Evolutionary conservation across 1,140 invertebrate species (phyloP).

Genomic region (Drosophila trapezifrons): DNA sequence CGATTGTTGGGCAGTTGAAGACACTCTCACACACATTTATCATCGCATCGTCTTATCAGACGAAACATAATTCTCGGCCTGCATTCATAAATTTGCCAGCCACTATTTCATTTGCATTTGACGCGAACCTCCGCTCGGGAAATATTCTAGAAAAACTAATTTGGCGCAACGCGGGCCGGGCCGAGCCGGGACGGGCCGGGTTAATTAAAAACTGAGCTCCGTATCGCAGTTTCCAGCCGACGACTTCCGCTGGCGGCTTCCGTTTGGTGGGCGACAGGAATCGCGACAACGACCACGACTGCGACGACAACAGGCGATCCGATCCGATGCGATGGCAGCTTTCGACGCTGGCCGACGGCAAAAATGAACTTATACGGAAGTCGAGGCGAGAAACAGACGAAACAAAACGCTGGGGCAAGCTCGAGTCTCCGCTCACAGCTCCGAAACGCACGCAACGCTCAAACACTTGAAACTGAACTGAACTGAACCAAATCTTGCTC

Average conservation of each 20-base stretch:
- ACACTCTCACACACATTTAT: slow-evolving; percentile 74
- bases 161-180: slow-evolving; percentile 16
- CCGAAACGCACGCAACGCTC: slow-evolving; percentile 83
- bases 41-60: slow-evolving; percentile 73
- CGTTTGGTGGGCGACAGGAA: slow-evolving; percentile 73
- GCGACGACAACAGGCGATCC: slow-evolving; percentile 36
- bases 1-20: slow-evolving; percentile 62
- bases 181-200: slow-evolving; percentile 31
- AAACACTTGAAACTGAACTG: slow-evolving; percentile 84
- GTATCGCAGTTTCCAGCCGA: slow-evolving; percentile 55
- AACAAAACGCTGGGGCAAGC: slow-evolving; percentile 26
- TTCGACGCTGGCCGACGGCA: slow-evolving; percentile 50
- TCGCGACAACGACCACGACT: slow-evolving; percentile 57
- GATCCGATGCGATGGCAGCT: slow-evolving; percentile 33
- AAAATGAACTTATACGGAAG: slow-evolving; percentile 62
- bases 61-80: slow-evolving; percentile 71
- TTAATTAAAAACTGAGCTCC: slow-evolving; percentile 71
- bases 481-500: slow-evolving; percentile 84
- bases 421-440: slow-evolving; percentile 68
- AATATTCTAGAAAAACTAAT: slow-evolving; percentile 73
- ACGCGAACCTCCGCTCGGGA: slow-evolving; percentile 48
- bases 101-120: slow-evolving; percentile 69
- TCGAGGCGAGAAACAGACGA: slow-evolving; percentile 36
- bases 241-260: slow-evolving; percentile 68
- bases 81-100: slow-evolving; percentile 66